Evolutionary conservation across 2,888 invertebrate genomes (phyloP).

Genomic region (Temnothorax unifasciatus): DNA sequence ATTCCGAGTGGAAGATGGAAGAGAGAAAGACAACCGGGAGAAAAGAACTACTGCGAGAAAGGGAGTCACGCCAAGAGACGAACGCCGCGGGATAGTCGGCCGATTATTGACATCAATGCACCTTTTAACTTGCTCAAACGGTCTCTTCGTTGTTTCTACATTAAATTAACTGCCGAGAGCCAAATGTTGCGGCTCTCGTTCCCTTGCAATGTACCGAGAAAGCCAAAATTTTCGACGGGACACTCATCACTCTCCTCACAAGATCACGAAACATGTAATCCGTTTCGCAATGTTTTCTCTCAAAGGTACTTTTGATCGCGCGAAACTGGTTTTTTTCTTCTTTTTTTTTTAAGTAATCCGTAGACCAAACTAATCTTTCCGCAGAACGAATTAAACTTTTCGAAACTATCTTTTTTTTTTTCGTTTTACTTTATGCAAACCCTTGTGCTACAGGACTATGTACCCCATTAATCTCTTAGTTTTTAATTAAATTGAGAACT

Average conservation of each 20-base stretch:
- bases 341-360: background rate
- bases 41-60: conserved; percentile 1
- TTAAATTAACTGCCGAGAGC: conserved; percentile 71
- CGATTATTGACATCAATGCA: conserved; percentile 79
- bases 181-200: conserved; percentile 62
- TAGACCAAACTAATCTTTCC: conserved; percentile 1
- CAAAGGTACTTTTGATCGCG: background rate
- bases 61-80: conserved; percentile 1
- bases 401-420: background rate
- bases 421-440: background rate
- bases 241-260: background rate
- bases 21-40: background rate
- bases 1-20: conserved; percentile 50
- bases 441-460: background rate
- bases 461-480: conserved; percentile 3
- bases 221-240: background rate
- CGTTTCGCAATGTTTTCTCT: background rate
- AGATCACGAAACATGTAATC: background rate
- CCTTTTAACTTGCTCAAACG: conserved; percentile 79
- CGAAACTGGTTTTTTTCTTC: background rate
- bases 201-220: background rate
- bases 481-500: background rate
- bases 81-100: conserved; percentile 53
- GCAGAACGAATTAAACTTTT: conserved; percentile 6
- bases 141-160: conserved; percentile 75